These are phyloP conservation scores for Cettia cetti DNA, from an alignment of 2,113 vertebrate genomes.

Conservation along the genomic window DNA sequence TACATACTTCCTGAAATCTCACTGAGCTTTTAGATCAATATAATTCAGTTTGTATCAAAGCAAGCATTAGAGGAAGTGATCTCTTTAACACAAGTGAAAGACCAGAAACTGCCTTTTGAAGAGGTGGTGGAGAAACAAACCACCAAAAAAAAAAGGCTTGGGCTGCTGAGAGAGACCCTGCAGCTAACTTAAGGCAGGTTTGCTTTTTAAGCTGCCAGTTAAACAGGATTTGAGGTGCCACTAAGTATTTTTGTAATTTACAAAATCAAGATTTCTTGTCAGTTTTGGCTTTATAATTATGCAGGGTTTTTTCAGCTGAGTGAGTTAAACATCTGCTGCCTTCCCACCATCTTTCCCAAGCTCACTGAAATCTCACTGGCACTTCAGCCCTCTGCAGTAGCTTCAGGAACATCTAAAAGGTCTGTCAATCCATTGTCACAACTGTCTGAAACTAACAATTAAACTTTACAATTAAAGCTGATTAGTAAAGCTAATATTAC, in stretches of 20 bases:
- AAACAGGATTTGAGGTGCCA: background rate
- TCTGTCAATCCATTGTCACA: background rate
- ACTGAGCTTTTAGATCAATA: background rate
- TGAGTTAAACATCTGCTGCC: background rate
- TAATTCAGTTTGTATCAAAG: background rate
- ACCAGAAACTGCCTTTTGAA: background rate
- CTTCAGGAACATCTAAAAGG: background rate
- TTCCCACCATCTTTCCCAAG: background rate
- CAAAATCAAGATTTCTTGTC: background rate
- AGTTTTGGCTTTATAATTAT: background rate
- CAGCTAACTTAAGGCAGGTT: background rate
- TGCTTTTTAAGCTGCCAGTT: background rate
- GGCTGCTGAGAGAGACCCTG: background rate
- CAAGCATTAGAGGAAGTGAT: background rate
- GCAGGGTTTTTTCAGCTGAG: background rate
- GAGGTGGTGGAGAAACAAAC: background rate
- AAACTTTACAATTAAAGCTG: background rate
- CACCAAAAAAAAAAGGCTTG: background rate
- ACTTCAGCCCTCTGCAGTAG: background rate
- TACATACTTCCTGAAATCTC: background rate
- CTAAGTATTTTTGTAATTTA: background rate
- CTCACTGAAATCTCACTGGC: background rate
- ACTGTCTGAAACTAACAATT: background rate
- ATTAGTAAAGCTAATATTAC: background rate
- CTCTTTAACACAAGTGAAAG: background rate